Conservation (phyloP, 2,113 vertebrate species). For the Nettapus auritus region DNA sequence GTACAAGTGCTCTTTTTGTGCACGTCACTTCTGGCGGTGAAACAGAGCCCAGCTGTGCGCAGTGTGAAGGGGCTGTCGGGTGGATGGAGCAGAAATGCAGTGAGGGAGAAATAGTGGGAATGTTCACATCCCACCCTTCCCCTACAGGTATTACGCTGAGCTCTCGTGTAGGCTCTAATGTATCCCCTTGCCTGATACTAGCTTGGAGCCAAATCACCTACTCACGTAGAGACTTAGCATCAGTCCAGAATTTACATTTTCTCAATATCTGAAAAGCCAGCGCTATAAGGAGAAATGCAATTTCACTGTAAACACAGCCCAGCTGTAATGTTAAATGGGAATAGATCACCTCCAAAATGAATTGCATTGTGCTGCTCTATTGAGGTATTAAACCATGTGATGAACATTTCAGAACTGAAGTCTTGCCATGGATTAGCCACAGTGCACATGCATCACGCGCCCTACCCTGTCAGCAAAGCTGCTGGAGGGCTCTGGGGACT, state of each 20-base stretch:
- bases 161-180: background rate
- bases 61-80: background rate
- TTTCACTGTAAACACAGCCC: background rate
- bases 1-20: background rate
- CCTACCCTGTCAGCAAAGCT: background rate
- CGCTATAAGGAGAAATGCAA: background rate
- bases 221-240: background rate
- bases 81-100: background rate
- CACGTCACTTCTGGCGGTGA: background rate
- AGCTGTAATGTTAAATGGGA: background rate
- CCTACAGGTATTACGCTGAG: background rate
- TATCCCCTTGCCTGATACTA: background rate
- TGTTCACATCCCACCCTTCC: background rate
- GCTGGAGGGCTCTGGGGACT: background rate
- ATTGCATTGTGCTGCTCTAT: background rate
- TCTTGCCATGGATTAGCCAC: background rate
- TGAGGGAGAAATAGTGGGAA: background rate
- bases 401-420: background rate
- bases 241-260: background rate
- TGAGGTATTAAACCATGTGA: background rate
- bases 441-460: background rate
- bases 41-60: fast-evolving
- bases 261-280: background rate
- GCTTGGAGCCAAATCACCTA: background rate
- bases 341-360: background rate